Base-by-base conservation (phyloP, 1,140 invertebrate species). In the Copidosoma floridanum region DNA sequence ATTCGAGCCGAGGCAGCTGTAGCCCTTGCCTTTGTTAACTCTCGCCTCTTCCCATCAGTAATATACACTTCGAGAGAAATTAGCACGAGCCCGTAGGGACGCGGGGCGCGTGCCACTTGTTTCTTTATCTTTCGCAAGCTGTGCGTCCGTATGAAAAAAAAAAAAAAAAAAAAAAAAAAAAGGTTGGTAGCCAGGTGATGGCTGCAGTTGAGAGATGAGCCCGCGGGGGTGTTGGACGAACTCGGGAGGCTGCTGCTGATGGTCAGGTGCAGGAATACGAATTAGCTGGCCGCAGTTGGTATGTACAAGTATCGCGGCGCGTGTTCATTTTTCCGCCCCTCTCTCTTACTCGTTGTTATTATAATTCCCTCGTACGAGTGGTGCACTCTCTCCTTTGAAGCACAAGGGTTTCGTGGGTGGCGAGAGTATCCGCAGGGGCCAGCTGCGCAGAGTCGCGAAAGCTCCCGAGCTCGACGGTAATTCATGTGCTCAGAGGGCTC, bases 211-310 rank as follows among this genome's bases (percentile, higher is more conserved):
- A 26, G 38, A 35, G 14, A 46, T 56, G 29, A 11, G 32, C 71
- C 72, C 56, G 67, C 71, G 74, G 74, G 74, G 73, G 71, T 70
- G 74, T 71, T 74, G 70, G 74, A 75, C 73, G 74, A 74, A 69
- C 67, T 64, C 46, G 40, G 1, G 3, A 11, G 14, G 26, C 14
- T 10, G 11, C 27, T 21, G 16, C 5, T 8, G 65, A 65, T 64
- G 68, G 73, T 76, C 74, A 76, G 74, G 73, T 76, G 74, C 71
- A 65, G 37, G 72, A 74, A 76, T 75, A 76, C 70, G 74, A 75
- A 76, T 76, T 72, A 72, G 68, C 65, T 64, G 50, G 51, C 61
- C 65, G 66, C 61, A n/a, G 69, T 65, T 53, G 53, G 51, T 12
- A 16, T 38, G 32, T 26, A 24, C n/a, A n/a, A n/a, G n/a, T n/a